These are phyloP conservation scores for Drosophila cyrtoloma DNA, from an alignment of 2,888 invertebrate species.

Conservation along the genomic window DNA sequence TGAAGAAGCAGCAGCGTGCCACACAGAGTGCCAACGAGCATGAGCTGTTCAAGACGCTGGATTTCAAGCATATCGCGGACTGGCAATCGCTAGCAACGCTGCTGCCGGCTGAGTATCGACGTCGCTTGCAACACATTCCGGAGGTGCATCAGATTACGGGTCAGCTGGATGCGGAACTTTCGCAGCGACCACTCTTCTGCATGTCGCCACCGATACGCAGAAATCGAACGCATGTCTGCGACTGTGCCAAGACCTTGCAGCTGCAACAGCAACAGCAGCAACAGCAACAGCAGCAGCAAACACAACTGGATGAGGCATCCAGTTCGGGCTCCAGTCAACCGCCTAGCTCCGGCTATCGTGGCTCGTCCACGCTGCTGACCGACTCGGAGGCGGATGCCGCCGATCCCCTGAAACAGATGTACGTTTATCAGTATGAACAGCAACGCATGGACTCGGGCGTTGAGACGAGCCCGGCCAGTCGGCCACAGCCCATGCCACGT, in stretches of 20 bases:
- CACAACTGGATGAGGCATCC: constrained; percentile 87
- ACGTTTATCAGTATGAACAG: constrained; percentile 93
- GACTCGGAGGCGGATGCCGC: constrained; percentile 87
- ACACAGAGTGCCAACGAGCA: constrained; percentile 89
- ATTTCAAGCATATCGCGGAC: constrained; percentile 94
- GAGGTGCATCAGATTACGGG: constrained; percentile 87
- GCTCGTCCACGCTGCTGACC: constrained; percentile 92
- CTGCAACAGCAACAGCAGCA: constrained; percentile 68
- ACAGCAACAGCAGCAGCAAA: constrained; percentile 70
- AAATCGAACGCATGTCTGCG: constrained; percentile 86
- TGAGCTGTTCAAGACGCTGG: constrained; percentile 92
- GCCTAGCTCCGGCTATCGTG: constrained; percentile 93
- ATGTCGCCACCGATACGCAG: constrained; percentile 87
- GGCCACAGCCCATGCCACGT: constrained; percentile 87
- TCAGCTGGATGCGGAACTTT: constrained; percentile 85
- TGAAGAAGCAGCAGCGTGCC: constrained; percentile 68
- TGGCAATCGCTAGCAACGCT: constrained; percentile 97
- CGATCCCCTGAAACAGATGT: constrained; percentile 87
- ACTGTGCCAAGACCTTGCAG: constrained; percentile 84
- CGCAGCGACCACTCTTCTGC: constrained; percentile 87
- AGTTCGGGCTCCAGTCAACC: constrained; percentile 88
- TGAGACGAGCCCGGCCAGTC: constrained; percentile 81
- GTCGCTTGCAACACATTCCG: constrained; percentile 91
- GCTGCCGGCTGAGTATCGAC: constrained; percentile 93
- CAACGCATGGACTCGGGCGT: constrained; percentile 88